phyloP scores from a whole-genome alignment of 1,140 invertebrate species.

The Hyles euphorbiae region DNA sequence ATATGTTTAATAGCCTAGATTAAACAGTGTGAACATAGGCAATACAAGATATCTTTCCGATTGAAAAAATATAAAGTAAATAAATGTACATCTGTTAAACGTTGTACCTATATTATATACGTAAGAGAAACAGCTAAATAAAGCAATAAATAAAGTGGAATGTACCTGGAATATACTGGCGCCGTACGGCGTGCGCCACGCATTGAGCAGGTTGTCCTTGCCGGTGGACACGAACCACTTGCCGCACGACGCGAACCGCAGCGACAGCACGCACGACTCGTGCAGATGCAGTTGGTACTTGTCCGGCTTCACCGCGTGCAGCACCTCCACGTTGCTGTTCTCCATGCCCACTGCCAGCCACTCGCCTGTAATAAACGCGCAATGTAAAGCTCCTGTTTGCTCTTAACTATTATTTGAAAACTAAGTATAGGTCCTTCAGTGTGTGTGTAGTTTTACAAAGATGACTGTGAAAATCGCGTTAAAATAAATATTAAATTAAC shows the following conservation, averaged over 20 bases:
- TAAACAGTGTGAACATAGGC: too few relatives aligned
- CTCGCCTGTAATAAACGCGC: conserved; percentile 77
- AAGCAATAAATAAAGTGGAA: background rate
- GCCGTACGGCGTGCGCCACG: conserved; percentile 98
- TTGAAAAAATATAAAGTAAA: too few relatives aligned
- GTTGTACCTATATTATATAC: background rate
- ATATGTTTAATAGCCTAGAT: too few relatives aligned
- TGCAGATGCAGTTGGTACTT: conserved; percentile 93
- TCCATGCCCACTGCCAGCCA: conserved; percentile 99
- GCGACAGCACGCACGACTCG: conserved; percentile 26
- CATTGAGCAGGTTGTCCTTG: conserved; percentile 84
- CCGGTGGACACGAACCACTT: conserved; percentile 28
- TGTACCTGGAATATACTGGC: conserved; percentile 96
- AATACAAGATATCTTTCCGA: too few relatives aligned
- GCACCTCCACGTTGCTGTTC: conserved; percentile 96
- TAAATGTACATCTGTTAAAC: too few relatives aligned
- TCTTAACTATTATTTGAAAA: too few relatives aligned
- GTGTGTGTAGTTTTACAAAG: too few relatives aligned
- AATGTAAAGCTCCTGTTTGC: too few relatives aligned
- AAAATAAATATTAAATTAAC: too few relatives aligned
- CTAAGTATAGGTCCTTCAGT: too few relatives aligned
- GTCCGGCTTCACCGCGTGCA: conserved; percentile 94
- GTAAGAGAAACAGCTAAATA: background rate
- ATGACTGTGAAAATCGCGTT: too few relatives aligned
- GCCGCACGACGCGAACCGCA: conserved; percentile 23